Conservation (phyloP, 2,797 vertebrate genomes). For the Morelia viridis region DNA sequence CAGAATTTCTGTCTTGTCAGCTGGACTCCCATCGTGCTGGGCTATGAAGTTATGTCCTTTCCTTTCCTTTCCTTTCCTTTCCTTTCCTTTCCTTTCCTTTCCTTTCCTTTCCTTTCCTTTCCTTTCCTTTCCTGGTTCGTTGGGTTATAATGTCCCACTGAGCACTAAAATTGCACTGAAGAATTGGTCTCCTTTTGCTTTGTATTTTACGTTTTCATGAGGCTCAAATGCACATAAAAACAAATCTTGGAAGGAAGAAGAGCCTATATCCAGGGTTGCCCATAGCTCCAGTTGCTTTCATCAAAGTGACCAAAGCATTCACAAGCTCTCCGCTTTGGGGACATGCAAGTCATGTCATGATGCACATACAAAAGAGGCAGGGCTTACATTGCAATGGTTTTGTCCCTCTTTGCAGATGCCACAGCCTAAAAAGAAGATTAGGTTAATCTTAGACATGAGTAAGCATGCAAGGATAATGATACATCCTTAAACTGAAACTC, state of each 20-base stretch:
- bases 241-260: constrained; percentile 9
- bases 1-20: not conserved
- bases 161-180: constrained; percentile 56
- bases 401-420: not conserved
- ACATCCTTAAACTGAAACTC: not conserved
- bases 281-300: not conserved
- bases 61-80: no score
- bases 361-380: not conserved
- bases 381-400: not conserved
- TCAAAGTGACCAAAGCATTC: not conserved
- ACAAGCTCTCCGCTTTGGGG: not conserved
- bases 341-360: not conserved
- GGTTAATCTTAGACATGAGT: constrained; percentile 14
- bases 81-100: not conserved
- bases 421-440: not conserved
- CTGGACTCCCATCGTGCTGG: rapidly evolving
- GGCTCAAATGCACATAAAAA: constrained; percentile 12
- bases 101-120: not conserved
- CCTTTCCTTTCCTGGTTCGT: not conserved
- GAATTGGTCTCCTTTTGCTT: constrained; percentile 43
- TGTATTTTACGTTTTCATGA: constrained; percentile 53
- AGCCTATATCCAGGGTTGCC: not conserved
- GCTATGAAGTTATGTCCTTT: rapidly evolving
- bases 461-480: not conserved
- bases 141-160: constrained; percentile 27